phyloP scores from a whole-genome alignment of 2,888 invertebrate genomes.

The Cepaea hortensis region DNA sequence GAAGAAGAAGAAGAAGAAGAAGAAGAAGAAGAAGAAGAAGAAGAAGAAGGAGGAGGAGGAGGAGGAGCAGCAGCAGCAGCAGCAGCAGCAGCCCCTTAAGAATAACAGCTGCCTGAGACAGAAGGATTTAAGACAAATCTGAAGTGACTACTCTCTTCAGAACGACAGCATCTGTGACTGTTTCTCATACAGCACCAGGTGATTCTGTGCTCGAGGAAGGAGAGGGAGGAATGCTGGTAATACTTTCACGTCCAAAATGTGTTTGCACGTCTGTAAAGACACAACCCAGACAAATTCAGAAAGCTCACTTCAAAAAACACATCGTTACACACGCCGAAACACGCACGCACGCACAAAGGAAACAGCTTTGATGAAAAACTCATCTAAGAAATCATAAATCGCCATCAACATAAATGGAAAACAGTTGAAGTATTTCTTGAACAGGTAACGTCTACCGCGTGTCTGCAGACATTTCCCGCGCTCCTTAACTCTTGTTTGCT shows the following conservation, averaged over 20 bases:
- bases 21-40: background rate
- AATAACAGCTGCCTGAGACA: no score
- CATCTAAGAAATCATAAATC: background rate
- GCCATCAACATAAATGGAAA: conserved; percentile 2
- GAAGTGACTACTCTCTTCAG: no score
- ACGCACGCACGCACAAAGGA: background rate
- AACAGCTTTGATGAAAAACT: background rate
- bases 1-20: background rate
- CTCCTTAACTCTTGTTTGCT: background rate
- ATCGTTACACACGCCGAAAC: background rate
- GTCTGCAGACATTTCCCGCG: background rate
- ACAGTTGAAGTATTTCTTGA: background rate
- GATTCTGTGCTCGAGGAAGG: no score
- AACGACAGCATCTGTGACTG: no score
- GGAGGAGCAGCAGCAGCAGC: no score
- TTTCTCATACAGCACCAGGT: no score
- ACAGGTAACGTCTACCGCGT: background rate
- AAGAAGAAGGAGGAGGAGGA: background rate
- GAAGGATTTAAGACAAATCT: no score
- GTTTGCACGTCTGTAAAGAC: background rate
- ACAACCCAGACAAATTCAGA: background rate
- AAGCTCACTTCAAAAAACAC: background rate
- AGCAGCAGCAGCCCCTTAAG: background rate
- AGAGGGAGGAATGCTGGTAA: no score
- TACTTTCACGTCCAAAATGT: no score